phyloP scores from a whole-genome alignment of 2,113 vertebrate species.

The Excalfactoria chinensis region DNA sequence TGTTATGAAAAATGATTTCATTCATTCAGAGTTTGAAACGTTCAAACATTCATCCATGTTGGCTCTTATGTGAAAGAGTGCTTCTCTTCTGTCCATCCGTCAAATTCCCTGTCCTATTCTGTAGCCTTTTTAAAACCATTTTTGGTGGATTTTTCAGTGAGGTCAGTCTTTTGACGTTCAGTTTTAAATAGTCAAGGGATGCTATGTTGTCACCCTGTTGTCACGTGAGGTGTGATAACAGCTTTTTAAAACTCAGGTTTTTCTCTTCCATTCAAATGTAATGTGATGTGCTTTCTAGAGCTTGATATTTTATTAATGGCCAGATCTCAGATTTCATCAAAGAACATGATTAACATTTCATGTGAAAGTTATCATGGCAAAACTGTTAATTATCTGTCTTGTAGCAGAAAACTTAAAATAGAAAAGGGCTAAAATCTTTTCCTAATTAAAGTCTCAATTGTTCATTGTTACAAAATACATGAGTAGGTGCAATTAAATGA shows the following conservation, averaged over 20 bases:
- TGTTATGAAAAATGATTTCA: neutral
- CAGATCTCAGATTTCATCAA: neutral
- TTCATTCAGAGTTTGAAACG: neutral
- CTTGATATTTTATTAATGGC: neutral
- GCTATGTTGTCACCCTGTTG: neutral
- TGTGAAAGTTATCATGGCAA: neutral
- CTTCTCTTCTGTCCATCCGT: neutral
- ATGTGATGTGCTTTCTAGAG: neutral
- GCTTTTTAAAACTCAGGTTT: neutral
- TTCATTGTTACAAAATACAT: neutral
- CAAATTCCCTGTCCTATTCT: neutral
- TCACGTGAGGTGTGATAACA: neutral
- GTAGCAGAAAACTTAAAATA: neutral
- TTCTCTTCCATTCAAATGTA: neutral
- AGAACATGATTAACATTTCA: neutral
- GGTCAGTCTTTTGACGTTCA: neutral
- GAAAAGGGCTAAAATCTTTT: neutral
- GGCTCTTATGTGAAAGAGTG: rapidly evolving
- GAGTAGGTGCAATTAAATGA: neutral
- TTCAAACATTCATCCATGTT: neutral
- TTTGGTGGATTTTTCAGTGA: neutral
- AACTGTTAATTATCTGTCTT: neutral
- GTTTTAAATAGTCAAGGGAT: neutral
- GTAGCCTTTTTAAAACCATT: neutral
- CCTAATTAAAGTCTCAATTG: neutral